Evolutionary conservation across 1,140 invertebrate genomes (phyloP).

Genomic region (Drosophila prosaltans): DNA sequence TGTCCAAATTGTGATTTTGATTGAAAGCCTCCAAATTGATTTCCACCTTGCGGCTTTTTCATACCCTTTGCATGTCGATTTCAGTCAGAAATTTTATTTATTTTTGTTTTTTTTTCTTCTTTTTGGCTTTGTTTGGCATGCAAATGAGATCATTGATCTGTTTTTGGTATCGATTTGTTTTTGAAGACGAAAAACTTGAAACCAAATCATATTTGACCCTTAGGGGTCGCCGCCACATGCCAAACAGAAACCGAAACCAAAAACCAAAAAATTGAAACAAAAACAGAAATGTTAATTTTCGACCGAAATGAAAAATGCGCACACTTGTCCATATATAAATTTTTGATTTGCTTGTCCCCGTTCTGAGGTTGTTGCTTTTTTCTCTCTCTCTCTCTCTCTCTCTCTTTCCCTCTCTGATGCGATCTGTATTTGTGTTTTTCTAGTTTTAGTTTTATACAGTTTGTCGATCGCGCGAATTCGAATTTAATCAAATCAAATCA

Average conservation of each 20-base stretch:
- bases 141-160: slow-evolving; percentile 82
- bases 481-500: slow-evolving; percentile 82
- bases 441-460: not conserved
- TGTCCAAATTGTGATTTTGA: slow-evolving; percentile 67
- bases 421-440: slow-evolving; percentile 23
- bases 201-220: slow-evolving; percentile 79
- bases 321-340: slow-evolving; percentile 45
- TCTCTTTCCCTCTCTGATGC: no score
- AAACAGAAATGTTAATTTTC: slow-evolving; percentile 75
- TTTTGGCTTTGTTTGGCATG: slow-evolving; percentile 49
- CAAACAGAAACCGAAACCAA: slow-evolving; percentile 36
- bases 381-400: not conserved
- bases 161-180: slow-evolving; percentile 78
- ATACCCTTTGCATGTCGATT: slow-evolving; percentile 49
- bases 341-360: slow-evolving; percentile 52
- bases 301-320: slow-evolving; percentile 60
- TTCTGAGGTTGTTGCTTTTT: slow-evolving; percentile 29
- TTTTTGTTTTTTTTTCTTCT: slow-evolving; percentile 19
- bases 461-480: slow-evolving; percentile 58
- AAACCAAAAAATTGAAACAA: slow-evolving; percentile 43
- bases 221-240: slow-evolving; percentile 72
- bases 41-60: slow-evolving; percentile 71
- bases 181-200: slow-evolving; percentile 75
- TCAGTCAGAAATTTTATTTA: slow-evolving; percentile 32
- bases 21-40: slow-evolving; percentile 73